Evolutionary conservation across 2,888 invertebrate genomes (phyloP), one percentile per base, ranked within the genome.

Genomic region (Erebia aethiops): DNA sequence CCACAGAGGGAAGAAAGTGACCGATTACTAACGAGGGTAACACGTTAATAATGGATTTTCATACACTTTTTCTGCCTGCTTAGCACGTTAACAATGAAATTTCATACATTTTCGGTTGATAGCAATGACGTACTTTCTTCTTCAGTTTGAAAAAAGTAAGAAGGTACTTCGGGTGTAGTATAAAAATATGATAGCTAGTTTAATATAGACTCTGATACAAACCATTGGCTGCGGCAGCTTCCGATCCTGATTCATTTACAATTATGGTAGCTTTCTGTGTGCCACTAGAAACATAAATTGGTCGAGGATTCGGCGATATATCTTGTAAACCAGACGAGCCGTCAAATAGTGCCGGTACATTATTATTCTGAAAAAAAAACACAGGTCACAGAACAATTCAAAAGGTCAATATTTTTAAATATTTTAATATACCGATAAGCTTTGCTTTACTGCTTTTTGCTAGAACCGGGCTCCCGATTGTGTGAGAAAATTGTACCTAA

Each of bases 181-280:
- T 9, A 18, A 56, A 9, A 14, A 21, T 61, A 57, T 71, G 58
- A 13, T 46, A 46, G 11, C 11, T 46, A 46, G 46, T 46, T 8
- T 13, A 7, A 21, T 61, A 58, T 71, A 57, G 64, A 18, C 16
- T 46, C 65, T 67, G 26, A 62, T 62, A 61, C 69, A 18, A 68
- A 90, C 90, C 85, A 72, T 82, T 89, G 21, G 83, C 88, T 14
- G 82, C 89, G 2, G 87, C 84, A 16, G 89, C 90, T 79, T 85
- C 83, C 2, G 90, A 81, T 13, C 90, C 90, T 1, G 49, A 61
- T 81, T 91, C 90, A 71, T 85, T 76, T 2, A 84, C 72, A 67
- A 72, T 72, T 1, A 89, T 72, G 52, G 58, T 77, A 56, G 82
- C 82, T 78, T 87, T 85, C 62, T 90, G 89, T n/a, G 81, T 64